A percentile compares a stretch with the other conserved stretches of the same genome.
These are phyloP conservation scores for Brenthis daphne DNA, from an alignment of 2,888 invertebrate species.

Conservation along the genomic window DNA sequence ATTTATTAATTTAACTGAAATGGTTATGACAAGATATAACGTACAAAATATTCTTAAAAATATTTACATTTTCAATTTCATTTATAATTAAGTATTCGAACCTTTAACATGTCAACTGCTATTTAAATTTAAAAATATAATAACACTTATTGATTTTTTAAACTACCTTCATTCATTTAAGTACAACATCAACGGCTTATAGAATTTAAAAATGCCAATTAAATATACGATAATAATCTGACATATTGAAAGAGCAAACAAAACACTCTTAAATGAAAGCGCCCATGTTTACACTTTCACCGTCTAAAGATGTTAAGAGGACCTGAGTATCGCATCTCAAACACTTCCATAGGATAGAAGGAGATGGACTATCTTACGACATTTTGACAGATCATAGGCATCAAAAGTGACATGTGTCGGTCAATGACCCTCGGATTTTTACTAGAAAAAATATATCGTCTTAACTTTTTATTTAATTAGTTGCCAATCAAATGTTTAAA, in stretches of 20 bases:
- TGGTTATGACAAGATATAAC: too few relatives aligned
- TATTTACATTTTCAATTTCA: too few relatives aligned
- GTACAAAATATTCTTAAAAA: too few relatives aligned
- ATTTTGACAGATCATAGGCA: constrained; percentile 45
- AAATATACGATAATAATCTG: constrained; percentile 39
- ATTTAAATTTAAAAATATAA: background rate
- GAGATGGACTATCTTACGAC: constrained; percentile 17
- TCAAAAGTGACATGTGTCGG: constrained; percentile 47
- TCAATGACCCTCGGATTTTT: constrained; percentile 29
- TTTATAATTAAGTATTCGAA: too few relatives aligned
- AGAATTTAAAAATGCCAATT: constrained; percentile 35
- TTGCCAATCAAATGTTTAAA: background rate
- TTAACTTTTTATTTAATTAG: constrained; percentile 1
- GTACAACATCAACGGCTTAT: constrained; percentile 21
- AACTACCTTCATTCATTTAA: constrained; percentile 1
- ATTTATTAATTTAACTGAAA: too few relatives aligned
- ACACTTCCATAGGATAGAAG: constrained; percentile 10
- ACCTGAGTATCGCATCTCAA: constrained; percentile 44
- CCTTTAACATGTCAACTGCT: background rate
- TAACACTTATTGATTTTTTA: background rate
- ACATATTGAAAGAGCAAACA: constrained; percentile 49
- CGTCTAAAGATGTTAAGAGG: constrained; percentile 51
- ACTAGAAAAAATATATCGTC: background rate
- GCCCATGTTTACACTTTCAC: constrained; percentile 73
- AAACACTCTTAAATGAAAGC: constrained; percentile 50